Base-by-base conservation (phyloP, 1,140 invertebrate genomes). In the Brachionus manjavacas region DNA sequence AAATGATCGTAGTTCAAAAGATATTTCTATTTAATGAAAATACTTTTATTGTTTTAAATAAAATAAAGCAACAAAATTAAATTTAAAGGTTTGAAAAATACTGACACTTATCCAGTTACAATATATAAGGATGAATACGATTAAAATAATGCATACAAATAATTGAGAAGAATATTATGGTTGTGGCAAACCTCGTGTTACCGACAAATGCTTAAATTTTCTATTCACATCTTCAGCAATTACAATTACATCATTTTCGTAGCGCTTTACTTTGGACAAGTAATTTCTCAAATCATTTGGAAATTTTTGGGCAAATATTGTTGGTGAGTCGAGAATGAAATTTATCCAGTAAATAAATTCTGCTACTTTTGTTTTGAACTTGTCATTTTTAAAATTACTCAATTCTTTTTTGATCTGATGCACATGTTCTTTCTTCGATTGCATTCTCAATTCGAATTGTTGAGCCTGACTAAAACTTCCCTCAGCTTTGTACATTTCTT, bases 401-500 rank as follows among this genome's bases (percentile, higher is more conserved):
- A 81, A 35, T n/a, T 81, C 79, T 60, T 60, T 43, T 68, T 81
- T 81, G 9, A 81, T 81, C n/a, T 41, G 31, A 35, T 81, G 16
- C 4, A 60, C 49, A 43, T 81, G 79, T 23, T 81, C 79, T 28
- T 64, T 60, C 52, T 81, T 81, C 16, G 79, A 81, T 14, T 64
- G 23, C 79, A 81, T 81, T 81, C 79, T 39, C 25, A 81, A 68
- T 68, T 81, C 79, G 20, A 81, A 81, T 68, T 81, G 35, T 39
- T 81, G 79, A 9, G 79, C 79, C 8, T 64, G 49, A n/a, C n/a
- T 28, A 16, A 68, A 11, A 28, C 79, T 81, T 16, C 79, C 79
- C 14, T 81, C 79, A 9, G 79, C 79, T 43, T 81, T 81, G 14
- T 68, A 43, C 79, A 81, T 81, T 81, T 81, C 79, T 64, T 81